Percentiles rank a stretch among this genome's conserved stretches.
Evolutionary conservation across 2,113 vertebrate genomes (phyloP).

Genomic region (Podocnemis expansa): DNA sequence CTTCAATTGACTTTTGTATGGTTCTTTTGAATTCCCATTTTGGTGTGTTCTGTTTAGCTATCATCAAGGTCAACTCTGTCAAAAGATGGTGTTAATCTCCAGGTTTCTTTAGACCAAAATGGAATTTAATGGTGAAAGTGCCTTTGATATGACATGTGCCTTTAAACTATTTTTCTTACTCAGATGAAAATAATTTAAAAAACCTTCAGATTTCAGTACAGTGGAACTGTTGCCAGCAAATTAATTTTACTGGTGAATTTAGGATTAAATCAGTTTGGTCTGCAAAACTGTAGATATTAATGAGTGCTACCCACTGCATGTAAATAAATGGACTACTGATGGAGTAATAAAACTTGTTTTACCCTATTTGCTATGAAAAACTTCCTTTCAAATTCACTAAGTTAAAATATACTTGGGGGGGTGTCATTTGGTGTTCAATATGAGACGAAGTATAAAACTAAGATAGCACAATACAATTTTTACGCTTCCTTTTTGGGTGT

Average conservation of each 20-base stretch:
- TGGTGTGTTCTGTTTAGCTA: not conserved
- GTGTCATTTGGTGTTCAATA: not conserved
- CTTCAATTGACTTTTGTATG: not conserved
- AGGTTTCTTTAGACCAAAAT: not conserved
- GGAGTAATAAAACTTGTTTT: not conserved
- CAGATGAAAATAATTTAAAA: not conserved
- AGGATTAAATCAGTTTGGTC: not conserved
- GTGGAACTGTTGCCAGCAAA: not conserved
- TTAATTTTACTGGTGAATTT: not conserved
- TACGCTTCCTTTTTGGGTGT: not conserved
- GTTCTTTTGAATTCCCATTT: not conserved
- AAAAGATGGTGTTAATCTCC: not conserved
- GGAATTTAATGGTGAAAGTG: not conserved
- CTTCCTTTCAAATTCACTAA: not conserved
- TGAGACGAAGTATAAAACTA: accelerated
- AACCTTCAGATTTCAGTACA: not conserved
- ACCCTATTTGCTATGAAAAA: not conserved
- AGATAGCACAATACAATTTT: not conserved
- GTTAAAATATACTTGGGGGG: not conserved
- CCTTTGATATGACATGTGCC: not conserved
- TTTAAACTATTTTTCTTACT: not conserved
- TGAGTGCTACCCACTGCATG: not conserved
- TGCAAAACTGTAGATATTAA: not conserved
- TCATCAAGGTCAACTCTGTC: not conserved
- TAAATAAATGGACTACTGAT: not conserved